These are phyloP conservation scores for Taeniopygia guttata DNA, from an alignment of 2,797 vertebrate species.

Conservation along the genomic window DNA sequence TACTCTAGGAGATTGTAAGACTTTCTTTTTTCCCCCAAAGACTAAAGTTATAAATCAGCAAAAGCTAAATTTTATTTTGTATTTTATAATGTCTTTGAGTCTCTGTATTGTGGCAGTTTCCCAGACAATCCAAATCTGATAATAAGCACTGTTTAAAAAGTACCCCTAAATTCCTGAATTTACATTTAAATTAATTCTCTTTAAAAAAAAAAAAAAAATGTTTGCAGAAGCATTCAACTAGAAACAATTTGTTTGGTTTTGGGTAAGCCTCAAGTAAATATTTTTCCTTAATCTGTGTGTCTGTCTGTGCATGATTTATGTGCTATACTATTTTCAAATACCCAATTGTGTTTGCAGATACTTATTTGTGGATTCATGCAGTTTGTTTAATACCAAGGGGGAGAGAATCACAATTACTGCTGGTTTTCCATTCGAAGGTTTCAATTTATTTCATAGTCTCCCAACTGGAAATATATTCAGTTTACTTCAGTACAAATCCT, in stretches of 20 bases:
- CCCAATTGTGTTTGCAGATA: constrained; percentile 47
- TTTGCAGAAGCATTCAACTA: constrained; percentile 55
- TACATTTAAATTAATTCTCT: constrained; percentile 65
- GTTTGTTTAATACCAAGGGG: constrained; percentile 54
- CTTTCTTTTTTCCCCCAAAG: background rate
- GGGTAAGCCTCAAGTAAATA: constrained; percentile 63
- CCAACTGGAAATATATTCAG: constrained; percentile 1
- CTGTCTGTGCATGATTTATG: constrained; percentile 69
- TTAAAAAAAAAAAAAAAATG: background rate
- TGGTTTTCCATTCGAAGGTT: constrained; percentile 38
- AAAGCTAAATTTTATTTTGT: constrained; percentile 11
- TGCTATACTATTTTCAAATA: constrained; percentile 54
- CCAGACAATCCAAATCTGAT: constrained; percentile 53
- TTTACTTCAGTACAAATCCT: constrained; percentile 25
- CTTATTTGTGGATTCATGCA: constrained; percentile 56
- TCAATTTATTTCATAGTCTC: constrained; percentile 23
- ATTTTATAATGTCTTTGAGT: background rate
- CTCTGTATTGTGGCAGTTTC: background rate
- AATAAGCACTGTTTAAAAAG: constrained; percentile 33
- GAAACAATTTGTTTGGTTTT: constrained; percentile 67
- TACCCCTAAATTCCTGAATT: constrained; percentile 53
- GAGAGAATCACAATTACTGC: constrained; percentile 44
- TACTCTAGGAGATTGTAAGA: background rate
- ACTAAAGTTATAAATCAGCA: background rate
- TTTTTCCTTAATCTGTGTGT: constrained; percentile 68